phyloP scores from a whole-genome alignment of 2,113 vertebrate species.

The Grus americana region DNA sequence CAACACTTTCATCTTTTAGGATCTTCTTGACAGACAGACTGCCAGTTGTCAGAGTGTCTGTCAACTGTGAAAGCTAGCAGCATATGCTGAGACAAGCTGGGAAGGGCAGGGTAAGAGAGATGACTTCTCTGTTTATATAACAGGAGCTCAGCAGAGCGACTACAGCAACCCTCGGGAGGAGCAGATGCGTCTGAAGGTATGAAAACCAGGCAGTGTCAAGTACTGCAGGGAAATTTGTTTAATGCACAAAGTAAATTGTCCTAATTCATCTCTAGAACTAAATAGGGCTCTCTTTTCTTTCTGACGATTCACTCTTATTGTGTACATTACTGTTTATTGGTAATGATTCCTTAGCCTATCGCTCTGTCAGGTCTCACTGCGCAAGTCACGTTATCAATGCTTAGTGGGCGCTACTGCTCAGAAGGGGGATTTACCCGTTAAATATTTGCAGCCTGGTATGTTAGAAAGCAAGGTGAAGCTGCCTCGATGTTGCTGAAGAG shows the following conservation, averaged over 20 bases:
- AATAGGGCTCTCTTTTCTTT: neutral
- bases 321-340: neutral
- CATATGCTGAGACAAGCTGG: conserved; percentile 65
- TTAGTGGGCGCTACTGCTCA: neutral
- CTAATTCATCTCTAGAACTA: neutral
- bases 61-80: conserved; percentile 62
- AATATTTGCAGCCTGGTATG: neutral
- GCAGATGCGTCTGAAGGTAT: conserved; percentile 12
- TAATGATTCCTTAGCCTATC: neutral
- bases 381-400: neutral
- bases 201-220: conserved; percentile 5
- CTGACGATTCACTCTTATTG: neutral
- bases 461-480: neutral
- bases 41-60: conserved; percentile 61
- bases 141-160: conserved; percentile 40
- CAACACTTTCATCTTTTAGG: conserved; percentile 18
- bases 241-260: neutral
- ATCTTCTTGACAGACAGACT: conserved; percentile 60
- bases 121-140: conserved; percentile 64
- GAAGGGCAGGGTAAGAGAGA: conserved; percentile 59
- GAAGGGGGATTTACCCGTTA: neutral
- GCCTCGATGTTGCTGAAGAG: neutral
- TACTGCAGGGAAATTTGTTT: neutral
- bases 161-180: conserved; percentile 39
- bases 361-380: neutral